Evolutionary conservation across 2,113 vertebrate species (phyloP).

Genomic region (Oxyura jamaicensis): DNA sequence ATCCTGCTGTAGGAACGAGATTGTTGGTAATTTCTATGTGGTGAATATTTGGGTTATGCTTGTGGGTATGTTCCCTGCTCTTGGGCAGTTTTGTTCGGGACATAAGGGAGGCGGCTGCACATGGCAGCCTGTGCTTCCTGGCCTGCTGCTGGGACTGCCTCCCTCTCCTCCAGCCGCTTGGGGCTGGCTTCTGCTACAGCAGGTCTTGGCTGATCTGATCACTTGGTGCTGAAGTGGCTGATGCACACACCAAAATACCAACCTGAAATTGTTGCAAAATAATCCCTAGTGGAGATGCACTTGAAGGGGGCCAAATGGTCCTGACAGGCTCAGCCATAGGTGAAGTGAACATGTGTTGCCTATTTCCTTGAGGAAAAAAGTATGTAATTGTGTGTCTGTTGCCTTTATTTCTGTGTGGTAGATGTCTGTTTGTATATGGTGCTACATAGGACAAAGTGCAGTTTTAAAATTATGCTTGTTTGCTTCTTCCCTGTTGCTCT

Average conservation of each 20-base stretch:
- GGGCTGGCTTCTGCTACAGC: not conserved
- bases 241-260: not conserved
- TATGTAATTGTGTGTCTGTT: not conserved
- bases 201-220: not conserved
- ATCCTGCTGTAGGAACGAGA: not conserved
- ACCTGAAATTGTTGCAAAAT: not conserved
- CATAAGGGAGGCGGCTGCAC: not conserved
- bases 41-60: not conserved
- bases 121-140: not conserved
- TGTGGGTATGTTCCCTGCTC: not conserved
- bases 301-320: not conserved
- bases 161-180: not conserved
- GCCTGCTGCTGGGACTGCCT: not conserved
- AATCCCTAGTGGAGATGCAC: not conserved
- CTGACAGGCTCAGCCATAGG: not conserved
- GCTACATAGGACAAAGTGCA: not conserved
- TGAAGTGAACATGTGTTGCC: fast-evolving
- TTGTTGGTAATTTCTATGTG: not conserved
- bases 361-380: not conserved
- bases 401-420: not conserved
- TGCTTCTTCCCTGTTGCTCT: not conserved
- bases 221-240: not conserved
- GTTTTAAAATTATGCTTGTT: not conserved
- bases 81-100: not conserved
- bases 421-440: not conserved